These are phyloP conservation scores for Spatulosminthurus flaviceps DNA, from an alignment of 2,888 invertebrate genomes.

Conservation along the genomic window DNA sequence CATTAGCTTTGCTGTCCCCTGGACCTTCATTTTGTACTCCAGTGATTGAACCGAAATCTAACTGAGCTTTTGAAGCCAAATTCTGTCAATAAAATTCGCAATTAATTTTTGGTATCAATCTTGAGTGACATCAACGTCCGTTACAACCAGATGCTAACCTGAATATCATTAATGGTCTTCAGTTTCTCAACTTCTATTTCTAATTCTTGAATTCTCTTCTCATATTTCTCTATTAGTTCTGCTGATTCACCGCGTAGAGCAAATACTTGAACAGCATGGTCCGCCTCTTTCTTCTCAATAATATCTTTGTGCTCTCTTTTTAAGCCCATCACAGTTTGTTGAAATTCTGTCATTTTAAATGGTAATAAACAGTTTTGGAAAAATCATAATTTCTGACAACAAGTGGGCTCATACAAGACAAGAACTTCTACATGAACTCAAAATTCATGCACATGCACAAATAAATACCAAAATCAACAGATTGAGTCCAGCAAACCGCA, in stretches of 20 bases:
- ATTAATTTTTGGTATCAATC: too few relatives aligned
- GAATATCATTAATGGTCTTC: slow-evolving; percentile 71
- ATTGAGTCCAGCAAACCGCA: too few relatives aligned
- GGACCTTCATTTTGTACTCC: slow-evolving; percentile 49
- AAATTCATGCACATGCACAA: too few relatives aligned
- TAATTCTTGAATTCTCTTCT: slow-evolving; percentile 67
- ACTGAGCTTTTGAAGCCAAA: slow-evolving; percentile 51
- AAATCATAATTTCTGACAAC: too few relatives aligned
- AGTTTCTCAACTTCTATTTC: slow-evolving; percentile 66
- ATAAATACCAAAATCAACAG: too few relatives aligned
- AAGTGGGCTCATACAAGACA: too few relatives aligned
- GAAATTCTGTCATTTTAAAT: slow-evolving; percentile 65
- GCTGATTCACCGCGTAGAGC: slow-evolving; percentile 66
- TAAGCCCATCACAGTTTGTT: slow-evolving; percentile 66
- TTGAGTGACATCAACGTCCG: too few relatives aligned
- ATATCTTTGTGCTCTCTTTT: slow-evolving; percentile 68
- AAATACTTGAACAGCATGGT: slow-evolving; percentile 65
- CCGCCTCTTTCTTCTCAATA: slow-evolving; percentile 65
- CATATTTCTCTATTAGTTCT: slow-evolving; percentile 66
- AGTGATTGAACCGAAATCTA: slow-evolving; percentile 49
- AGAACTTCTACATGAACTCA: too few relatives aligned
- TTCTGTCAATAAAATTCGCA: slow-evolving; percentile 44
- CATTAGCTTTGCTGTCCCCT: too few relatives aligned
- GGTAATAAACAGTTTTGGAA: too few relatives aligned
- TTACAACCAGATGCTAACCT: too few relatives aligned